These are phyloP conservation scores for Formicarius rufipectus DNA, from an alignment of 2,113 vertebrate species.

Conservation along the genomic window DNA sequence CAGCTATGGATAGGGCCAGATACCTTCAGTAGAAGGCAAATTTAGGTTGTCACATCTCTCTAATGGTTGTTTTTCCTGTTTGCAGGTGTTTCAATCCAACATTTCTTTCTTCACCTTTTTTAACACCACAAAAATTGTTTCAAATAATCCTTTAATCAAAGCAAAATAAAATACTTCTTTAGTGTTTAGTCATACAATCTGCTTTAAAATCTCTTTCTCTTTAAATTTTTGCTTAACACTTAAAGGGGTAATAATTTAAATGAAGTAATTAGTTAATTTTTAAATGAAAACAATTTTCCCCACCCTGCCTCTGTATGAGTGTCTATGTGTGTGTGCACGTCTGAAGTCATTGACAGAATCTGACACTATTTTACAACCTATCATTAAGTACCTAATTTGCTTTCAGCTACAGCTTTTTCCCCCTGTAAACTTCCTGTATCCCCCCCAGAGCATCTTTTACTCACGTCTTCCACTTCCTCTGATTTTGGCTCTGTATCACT, in stretches of 20 bases:
- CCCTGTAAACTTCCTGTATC: background rate
- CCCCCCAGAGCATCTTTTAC: background rate
- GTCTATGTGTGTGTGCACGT: background rate
- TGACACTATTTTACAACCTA: background rate
- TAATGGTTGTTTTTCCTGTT: background rate
- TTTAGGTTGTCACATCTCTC: background rate
- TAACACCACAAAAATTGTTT: background rate
- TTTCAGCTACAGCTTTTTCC: background rate
- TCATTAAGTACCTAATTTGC: background rate
- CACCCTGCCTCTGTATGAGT: accelerated
- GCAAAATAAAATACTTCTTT: background rate
- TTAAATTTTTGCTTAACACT: background rate
- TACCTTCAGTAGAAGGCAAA: background rate
- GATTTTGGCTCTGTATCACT: background rate
- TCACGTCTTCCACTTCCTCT: background rate
- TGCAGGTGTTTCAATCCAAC: background rate
- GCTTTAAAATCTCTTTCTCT: background rate
- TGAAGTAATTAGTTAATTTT: background rate
- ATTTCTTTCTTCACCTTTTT: background rate
- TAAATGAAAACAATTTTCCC: background rate
- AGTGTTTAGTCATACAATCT: background rate
- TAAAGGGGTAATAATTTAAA: background rate
- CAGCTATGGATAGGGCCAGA: background rate
- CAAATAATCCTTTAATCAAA: background rate
- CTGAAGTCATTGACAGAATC: background rate